Base-by-base conservation (phyloP, 2,888 invertebrate species). In the Acanthopleura granulata region DNA sequence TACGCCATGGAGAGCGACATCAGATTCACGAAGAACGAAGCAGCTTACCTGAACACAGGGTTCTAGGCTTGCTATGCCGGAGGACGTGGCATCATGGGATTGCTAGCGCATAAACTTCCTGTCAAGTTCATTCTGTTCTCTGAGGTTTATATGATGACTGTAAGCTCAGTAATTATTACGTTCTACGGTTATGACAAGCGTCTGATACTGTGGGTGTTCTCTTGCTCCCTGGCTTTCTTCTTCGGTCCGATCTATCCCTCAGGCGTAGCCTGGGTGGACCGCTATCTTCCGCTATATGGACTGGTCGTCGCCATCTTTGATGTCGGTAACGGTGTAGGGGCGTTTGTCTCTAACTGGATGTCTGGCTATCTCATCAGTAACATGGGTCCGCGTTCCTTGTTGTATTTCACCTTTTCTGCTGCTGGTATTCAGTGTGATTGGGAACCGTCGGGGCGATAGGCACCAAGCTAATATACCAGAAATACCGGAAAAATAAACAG, bases 211-310 rank as follows among this genome's bases (percentile, higher is more conserved):
- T 82, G 82, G 82, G 69, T 72, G 0, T 80, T 79, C 61, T 76
- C 79, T 4, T 79, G 78, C 0, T 57, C 76, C 1, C 74, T 78
- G 40, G 80, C 79, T 1, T 71, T 79, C 18, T 74, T 77, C 15
- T 75, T 80, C n/a, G 79, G 79, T 0, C 80, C 80, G 11, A 73
- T 79, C 1, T 82, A 76, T 72, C 82, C 82, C 25, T 78, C 80
- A 0, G 78, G 79, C 18, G 72, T 82, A n/a, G 76, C 80, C 0
- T 82, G 76, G 71, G 72, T 75, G 1, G 80, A 82, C 72, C 79
- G 79, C n/a, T 79, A 82, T 16, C 78, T 80, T 30, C 76, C 79
- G 62, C 76, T 82, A 11, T 77, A 79, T 70, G 82, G 80, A 27
- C 62, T 79, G 16, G 77, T 78, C 18, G 73, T 82, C 16, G 80